Evolutionary conservation across 2,113 vertebrate genomes (phyloP), one percentile per base, ranked within the genome.

Genomic region (Tursiops truncatus): DNA sequence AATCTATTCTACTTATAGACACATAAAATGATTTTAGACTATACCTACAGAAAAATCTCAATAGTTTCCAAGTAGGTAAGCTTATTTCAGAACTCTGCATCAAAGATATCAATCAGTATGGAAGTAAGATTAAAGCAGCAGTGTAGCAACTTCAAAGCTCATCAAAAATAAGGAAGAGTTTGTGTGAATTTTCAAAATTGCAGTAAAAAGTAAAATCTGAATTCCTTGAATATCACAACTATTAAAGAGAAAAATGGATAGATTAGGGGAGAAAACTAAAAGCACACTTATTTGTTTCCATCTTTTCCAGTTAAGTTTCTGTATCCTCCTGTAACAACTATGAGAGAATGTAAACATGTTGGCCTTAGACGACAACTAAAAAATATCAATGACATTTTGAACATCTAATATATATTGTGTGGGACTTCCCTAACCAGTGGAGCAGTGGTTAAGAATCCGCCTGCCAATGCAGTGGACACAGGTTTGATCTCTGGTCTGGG

Each of bases 111-210:
- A 63, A 88, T 95, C 20, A 71, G 5, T 73, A 73, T 0, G 60
- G 36, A 83, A 95, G 38, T 79, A n/a, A 96, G 93, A 94, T 73
- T 21, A 90, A 95, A 96, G 31, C 15, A 83, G 12, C 28, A 73
- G 3, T 84, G 28, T 6, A 87, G 56, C 21, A 92, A 92, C 65
- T 91, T 65, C 14, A 90, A 94, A 94, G 96, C n/a, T 53, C n/a
- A 90, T 74, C 12, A 76, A 62, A 95, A 88, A 83, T 13, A 96
- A 70, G 53, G 21, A 93, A 36, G 90, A 68, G 26, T 23, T 81
- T 89, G 6, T 47, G 3, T 91, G 12, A 81, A 36, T 56, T 83
- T 79, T 86, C 9, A 68, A 83, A 92, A 83, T 36, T 7, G 36
- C 1, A 84, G 31, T 63, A 79, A 86, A 89, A 94, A 92, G 17